phyloP scores from a whole-genome alignment of 2,113 vertebrate genomes.

The Tetrax tetrax region DNA sequence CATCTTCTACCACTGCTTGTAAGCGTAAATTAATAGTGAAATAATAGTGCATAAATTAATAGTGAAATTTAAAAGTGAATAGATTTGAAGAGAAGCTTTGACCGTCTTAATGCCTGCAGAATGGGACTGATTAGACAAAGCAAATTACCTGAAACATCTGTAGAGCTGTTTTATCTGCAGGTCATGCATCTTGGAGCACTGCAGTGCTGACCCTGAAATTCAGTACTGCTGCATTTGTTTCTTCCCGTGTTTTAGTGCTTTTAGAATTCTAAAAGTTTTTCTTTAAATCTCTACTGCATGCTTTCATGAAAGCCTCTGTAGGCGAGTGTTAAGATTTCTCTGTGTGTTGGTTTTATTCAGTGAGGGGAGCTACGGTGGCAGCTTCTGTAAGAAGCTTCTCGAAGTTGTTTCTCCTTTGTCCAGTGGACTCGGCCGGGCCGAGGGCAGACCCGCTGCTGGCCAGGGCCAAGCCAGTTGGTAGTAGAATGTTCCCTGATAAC shows the following conservation, averaged over 20 bases:
- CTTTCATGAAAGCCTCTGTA: background rate
- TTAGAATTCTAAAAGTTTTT: background rate
- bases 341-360: no score
- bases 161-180: background rate
- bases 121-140: background rate
- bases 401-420: no score
- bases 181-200: background rate
- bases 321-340: background rate
- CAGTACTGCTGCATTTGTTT: background rate
- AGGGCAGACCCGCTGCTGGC: no score
- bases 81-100: background rate
- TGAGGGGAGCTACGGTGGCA: no score
- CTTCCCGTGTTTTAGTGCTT: background rate
- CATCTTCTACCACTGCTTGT: background rate
- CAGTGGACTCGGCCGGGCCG: no score
- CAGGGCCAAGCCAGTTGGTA: no score
- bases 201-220: background rate
- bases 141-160: background rate
- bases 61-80: background rate
- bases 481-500: no score
- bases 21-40: background rate
- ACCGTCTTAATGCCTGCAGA: background rate
- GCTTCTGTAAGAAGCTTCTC: no score
- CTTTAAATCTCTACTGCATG: background rate
- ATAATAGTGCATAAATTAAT: no score